phyloP scores from a whole-genome alignment of 2,888 invertebrate genomes.

The Drosophila niveifrons region DNA sequence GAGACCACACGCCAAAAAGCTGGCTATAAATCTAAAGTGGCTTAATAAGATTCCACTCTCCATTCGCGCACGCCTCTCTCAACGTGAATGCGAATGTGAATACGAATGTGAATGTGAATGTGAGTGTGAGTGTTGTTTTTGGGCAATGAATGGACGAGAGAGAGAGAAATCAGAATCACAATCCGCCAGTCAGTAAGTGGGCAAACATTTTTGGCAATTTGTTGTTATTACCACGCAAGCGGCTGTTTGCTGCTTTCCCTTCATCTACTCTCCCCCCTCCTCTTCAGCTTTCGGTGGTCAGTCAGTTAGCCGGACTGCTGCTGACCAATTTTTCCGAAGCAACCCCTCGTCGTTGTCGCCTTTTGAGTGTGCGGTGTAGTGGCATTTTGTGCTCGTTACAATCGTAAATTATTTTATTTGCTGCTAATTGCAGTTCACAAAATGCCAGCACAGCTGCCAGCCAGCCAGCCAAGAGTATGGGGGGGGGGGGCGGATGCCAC shows the following conservation, averaged over 20 bases:
- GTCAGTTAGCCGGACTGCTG: conserved; percentile 5
- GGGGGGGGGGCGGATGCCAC: conserved; percentile 17
- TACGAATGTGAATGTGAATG: conserved; percentile 13
- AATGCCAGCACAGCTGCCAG: conserved; percentile 57
- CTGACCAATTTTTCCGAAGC: conserved; percentile 18
- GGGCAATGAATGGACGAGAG: conserved; percentile 33
- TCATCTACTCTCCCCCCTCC: neutral
- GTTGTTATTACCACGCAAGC: conserved; percentile 65
- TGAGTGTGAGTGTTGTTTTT: neutral
- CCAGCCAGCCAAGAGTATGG: neutral
- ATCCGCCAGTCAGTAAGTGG: conserved; percentile 41
- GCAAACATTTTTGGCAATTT: conserved; percentile 68
- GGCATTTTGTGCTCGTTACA: conserved; percentile 67
- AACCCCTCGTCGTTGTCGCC: neutral
- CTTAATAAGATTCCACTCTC: conserved; percentile 69
- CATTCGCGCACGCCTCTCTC: conserved; percentile 2
- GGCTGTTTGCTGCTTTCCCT: conserved; percentile 18
- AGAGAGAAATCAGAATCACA: conserved; percentile 53
- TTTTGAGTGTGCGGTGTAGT: conserved; percentile 40
- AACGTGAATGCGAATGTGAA: neutral
- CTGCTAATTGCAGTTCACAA: conserved; percentile 79
- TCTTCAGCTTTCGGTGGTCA: neutral
- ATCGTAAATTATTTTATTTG: conserved; percentile 82
- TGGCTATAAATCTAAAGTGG: conserved; percentile 67
- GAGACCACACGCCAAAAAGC: conserved; percentile 15